A percentile compares a stretch with the other conserved stretches of the same genome.
Evolutionary conservation across 1,140 invertebrate species (phyloP).

Genomic region (Ericerus pela): DNA sequence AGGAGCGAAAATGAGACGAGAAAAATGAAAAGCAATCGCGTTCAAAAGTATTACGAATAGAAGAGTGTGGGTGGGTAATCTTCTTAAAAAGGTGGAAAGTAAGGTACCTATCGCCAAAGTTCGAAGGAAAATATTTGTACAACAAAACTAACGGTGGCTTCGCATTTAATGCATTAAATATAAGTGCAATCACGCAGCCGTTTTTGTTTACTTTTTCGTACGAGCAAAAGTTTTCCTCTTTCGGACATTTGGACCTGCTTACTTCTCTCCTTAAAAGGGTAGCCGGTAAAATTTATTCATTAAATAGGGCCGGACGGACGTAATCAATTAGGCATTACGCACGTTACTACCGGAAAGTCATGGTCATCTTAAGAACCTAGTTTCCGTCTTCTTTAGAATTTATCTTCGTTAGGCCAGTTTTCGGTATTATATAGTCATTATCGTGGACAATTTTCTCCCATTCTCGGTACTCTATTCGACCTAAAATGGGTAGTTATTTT

Average conservation of each 20-base stretch:
- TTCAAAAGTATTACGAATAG: too few species aligned
- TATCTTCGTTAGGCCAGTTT: too few species aligned
- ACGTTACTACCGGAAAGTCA: neutral
- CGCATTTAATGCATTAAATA: conserved; percentile 5
- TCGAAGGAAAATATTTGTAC: conserved; percentile 9
- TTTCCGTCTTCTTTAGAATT: too few species aligned
- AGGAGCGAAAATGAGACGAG: too few species aligned
- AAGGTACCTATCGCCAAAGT: conserved; percentile 8
- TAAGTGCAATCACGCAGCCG: conserved; percentile 8
- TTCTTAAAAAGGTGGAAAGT: conserved; percentile 9
- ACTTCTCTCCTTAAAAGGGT: too few species aligned
- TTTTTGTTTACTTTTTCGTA: neutral
- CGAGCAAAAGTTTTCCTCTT: neutral
- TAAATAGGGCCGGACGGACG: neutral
- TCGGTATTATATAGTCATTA: too few species aligned
- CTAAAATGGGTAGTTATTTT: too few species aligned
- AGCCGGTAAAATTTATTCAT: conserved; percentile 4
- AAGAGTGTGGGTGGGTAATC: too few species aligned
- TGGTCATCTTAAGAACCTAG: neutral
- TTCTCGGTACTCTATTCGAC: too few species aligned
- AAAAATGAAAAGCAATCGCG: too few species aligned
- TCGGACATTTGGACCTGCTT: neutral
- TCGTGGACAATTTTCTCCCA: too few species aligned
- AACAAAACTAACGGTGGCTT: neutral
- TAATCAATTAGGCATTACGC: neutral